Base-by-base conservation (phyloP, 2,888 invertebrate species). In the Phymatocera aterrima region DNA sequence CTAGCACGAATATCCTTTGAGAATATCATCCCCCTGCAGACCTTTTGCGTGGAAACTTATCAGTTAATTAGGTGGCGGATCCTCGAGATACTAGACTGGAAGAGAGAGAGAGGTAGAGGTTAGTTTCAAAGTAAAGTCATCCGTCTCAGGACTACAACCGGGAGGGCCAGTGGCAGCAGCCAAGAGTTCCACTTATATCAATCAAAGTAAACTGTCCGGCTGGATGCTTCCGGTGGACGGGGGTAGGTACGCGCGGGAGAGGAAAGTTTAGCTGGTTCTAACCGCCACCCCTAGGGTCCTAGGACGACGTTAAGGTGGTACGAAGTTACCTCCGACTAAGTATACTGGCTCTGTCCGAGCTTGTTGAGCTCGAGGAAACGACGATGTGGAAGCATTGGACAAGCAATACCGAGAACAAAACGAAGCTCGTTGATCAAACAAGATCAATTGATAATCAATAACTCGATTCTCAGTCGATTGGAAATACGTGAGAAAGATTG, bases 51-150 rank as follows among this genome's bases (percentile, higher is more conserved):
- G 10, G 77, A 83, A 84, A 87, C 79, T 87, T 86, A 77, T 79
- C 81, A 78, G 83, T 83, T 85, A 87, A 87, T 87, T 85, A 86
- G 84, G 83, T 82, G 81, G 80, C 79, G 78, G 77, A 80, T 75
- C 60, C 75, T 40, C 28, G 37, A 78, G 79, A 46, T 31, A 77
- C 68, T 77, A 72, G 61, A 65, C 70, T 79, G 68, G 57, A n/a
- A n/a, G n/a, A n/a, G n/a, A n/a, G n/a, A n/a, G 48, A 64, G 79
- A 77, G 57, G 57, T 43, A 48, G 75, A n/a, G 60, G 54, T 60
- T 75, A 75, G 75, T 75, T 75, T 34, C 75, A 31, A 75, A 75
- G 75, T 75, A 54, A 60, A 60, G 75, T 54, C 75, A 60, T 75
- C 75, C 75, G 60, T 75, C 43, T 54, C 57, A 37, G 24, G 24